These are phyloP conservation scores for Bellardia pandia DNA, from an alignment of 2,888 invertebrate species.

Conservation along the genomic window DNA sequence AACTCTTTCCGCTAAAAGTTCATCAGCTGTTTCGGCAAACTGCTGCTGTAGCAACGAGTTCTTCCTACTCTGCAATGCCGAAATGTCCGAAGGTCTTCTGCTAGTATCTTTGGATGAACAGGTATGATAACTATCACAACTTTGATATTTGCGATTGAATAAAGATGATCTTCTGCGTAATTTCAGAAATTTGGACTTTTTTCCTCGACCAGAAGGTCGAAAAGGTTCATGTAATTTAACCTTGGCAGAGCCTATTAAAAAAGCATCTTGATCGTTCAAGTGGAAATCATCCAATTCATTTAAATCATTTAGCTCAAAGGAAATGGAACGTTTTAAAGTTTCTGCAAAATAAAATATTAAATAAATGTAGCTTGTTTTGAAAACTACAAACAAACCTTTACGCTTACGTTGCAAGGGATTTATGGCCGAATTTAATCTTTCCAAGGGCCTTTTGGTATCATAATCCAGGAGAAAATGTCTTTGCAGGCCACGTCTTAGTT, in stretches of 20 bases:
- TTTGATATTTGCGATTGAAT: slow-evolving; percentile 45
- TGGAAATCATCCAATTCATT: slow-evolving; percentile 40
- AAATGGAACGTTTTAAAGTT: slow-evolving; percentile 58
- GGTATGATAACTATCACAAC: slow-evolving; percentile 59
- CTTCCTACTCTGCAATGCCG: slow-evolving; percentile 77
- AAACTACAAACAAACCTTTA: slow-evolving; percentile 39
- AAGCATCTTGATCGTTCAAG: slow-evolving; percentile 52
- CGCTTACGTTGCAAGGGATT: slow-evolving; percentile 12
- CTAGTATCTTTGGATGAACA: slow-evolving; percentile 40
- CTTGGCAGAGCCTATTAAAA: slow-evolving; percentile 75
- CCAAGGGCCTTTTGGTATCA: slow-evolving; percentile 77
- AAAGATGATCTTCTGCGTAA: slow-evolving; percentile 37
- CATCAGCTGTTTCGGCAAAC: slow-evolving; percentile 78
- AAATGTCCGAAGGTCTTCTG: slow-evolving; percentile 73
- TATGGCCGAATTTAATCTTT: slow-evolving; percentile 40
- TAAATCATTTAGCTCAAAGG: slow-evolving; percentile 63
- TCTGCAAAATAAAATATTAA: slow-evolving; percentile 56
- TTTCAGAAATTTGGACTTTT: slow-evolving; percentile 29
- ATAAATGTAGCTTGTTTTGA: background rate
- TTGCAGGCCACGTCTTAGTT: slow-evolving; percentile 84
- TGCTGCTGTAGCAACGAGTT: slow-evolving; percentile 79
- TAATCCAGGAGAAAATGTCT: slow-evolving; percentile 83
- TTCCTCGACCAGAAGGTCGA: background rate
- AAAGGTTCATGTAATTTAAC: slow-evolving; percentile 63
- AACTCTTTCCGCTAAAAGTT: slow-evolving; percentile 88